A percentile compares a stretch with the other conserved stretches of the same genome.
Conservation (phyloP, 1,140 invertebrate genomes). For the Pomacea maculata region DNA sequence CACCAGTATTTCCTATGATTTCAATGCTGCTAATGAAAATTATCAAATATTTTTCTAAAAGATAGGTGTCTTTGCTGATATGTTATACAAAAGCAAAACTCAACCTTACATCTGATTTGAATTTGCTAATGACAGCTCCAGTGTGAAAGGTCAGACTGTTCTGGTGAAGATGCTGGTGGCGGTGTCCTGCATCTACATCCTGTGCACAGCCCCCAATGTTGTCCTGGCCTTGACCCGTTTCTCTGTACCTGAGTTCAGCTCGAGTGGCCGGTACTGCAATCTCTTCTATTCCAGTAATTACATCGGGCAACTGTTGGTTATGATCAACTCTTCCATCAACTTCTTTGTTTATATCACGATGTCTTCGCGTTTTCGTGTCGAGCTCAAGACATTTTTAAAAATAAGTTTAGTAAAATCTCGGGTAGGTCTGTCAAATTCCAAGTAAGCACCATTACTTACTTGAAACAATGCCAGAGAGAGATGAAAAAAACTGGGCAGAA, state of each 20-base stretch:
- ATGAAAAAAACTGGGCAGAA: too few species aligned
- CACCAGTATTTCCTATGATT: too few species aligned
- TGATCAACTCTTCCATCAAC: conserved; percentile 15
- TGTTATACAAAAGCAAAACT: too few species aligned
- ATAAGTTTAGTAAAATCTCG: too few species aligned
- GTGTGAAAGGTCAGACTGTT: not conserved
- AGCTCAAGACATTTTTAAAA: not conserved
- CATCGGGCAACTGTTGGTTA: not conserved
- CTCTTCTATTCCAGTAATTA: conserved; percentile 7
- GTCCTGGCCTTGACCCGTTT: conserved; percentile 9
- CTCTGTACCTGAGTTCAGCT: not conserved
- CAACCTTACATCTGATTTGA: too few species aligned
- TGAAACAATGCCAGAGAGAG: too few species aligned
- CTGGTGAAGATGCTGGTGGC: conserved; percentile 14
- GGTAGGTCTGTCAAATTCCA: too few species aligned
- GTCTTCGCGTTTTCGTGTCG: conserved; percentile 5
- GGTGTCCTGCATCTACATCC: conserved; percentile 13
- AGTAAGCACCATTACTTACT: too few species aligned
- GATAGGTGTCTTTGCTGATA: too few species aligned
- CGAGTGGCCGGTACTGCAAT: not conserved
- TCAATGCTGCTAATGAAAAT: too few species aligned
- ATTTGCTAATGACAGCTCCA: too few species aligned
- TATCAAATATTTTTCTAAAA: too few species aligned
- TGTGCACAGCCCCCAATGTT: conserved; percentile 8
- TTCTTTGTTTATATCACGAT: not conserved